A percentile compares a stretch with the other conserved stretches of the same genome.
Evolutionary conservation across 1,140 invertebrate genomes (phyloP).

Genomic region (Hylaeus anthracinus): DNA sequence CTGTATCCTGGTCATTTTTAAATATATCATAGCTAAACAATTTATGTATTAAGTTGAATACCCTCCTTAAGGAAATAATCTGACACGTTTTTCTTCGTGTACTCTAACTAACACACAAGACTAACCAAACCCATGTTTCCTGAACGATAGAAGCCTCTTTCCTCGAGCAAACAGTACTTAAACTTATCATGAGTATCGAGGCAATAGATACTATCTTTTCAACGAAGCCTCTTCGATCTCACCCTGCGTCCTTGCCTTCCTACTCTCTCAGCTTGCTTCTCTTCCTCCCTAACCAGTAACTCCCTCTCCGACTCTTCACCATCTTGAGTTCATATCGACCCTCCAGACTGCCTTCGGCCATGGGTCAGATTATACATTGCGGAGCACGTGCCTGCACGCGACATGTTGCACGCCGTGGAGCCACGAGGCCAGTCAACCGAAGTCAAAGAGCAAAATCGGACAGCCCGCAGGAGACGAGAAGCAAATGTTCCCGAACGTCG

Average conservation of each 20-base stretch:
- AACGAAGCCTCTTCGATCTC: slow-evolving; percentile 31
- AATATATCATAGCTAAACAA: no score
- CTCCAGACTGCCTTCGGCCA: slow-evolving; percentile 49
- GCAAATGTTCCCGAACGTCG: slow-evolving; percentile 21
- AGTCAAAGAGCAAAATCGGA: slow-evolving; percentile 22
- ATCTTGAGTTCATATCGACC: slow-evolving; percentile 47
- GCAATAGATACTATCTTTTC: slow-evolving; percentile 41
- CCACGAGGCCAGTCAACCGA: slow-evolving; percentile 27
- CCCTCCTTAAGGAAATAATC: no score
- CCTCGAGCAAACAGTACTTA: slow-evolving; percentile 29
- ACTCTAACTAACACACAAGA: neutral
- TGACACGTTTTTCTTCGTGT: slow-evolving; percentile 13
- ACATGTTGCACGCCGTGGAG: slow-evolving; percentile 63
- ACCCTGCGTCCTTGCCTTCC: neutral
- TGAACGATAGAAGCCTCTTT: slow-evolving; percentile 45
- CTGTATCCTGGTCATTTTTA: no score
- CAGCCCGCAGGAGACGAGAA: neutral
- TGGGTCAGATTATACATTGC: slow-evolving; percentile 63
- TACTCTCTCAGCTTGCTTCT: no score
- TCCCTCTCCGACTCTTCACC: neutral
- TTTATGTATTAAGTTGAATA: no score
- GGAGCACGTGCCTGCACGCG: slow-evolving; percentile 65
- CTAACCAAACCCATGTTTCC: slow-evolving; percentile 9
- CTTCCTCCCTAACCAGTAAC: neutral
- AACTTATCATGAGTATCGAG: slow-evolving; percentile 32